Conservation (phyloP, 2,888 invertebrate species). For the Mesopsocus fuscifrons region DNA sequence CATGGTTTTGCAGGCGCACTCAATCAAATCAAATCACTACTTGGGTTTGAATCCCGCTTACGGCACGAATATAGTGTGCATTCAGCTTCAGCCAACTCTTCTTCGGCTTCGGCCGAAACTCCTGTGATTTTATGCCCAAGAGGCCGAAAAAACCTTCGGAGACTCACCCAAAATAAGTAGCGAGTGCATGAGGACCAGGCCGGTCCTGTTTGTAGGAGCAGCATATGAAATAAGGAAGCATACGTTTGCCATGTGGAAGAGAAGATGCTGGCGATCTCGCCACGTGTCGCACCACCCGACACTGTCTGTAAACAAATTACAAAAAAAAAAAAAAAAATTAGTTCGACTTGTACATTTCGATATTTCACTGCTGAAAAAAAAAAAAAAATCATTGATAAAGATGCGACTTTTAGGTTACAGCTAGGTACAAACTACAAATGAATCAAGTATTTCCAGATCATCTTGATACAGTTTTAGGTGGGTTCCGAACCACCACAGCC, state of each 20-base stretch:
- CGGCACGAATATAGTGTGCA: no score
- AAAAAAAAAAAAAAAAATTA: not conserved
- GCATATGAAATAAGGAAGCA: constrained; percentile 63
- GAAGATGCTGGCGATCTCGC: constrained; percentile 52
- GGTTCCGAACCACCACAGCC: no score
- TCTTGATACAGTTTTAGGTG: no score
- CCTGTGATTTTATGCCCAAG: no score
- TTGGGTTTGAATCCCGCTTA: no score
- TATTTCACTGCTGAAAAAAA: not conserved
- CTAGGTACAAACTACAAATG: no score
- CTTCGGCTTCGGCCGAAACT: no score
- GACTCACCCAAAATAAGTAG: constrained; percentile 54
- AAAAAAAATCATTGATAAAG: not conserved
- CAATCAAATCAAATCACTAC: no score
- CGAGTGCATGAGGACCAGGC: constrained; percentile 64
- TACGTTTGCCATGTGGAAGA: constrained; percentile 57
- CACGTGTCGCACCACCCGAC: constrained; percentile 43
- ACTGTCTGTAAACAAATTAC: constrained; percentile 1
- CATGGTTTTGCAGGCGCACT: no score
- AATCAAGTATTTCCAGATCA: constrained; percentile 3
- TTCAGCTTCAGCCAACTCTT: no score
- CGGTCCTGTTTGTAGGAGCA: constrained; percentile 57
- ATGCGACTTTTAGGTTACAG: not conserved
- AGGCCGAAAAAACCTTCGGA: no score
- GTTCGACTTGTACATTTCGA: not conserved